Evolutionary conservation across 53 echinoderm and acorn worm species (phyloP).

Genomic region (Holothuria scabra): DNA sequence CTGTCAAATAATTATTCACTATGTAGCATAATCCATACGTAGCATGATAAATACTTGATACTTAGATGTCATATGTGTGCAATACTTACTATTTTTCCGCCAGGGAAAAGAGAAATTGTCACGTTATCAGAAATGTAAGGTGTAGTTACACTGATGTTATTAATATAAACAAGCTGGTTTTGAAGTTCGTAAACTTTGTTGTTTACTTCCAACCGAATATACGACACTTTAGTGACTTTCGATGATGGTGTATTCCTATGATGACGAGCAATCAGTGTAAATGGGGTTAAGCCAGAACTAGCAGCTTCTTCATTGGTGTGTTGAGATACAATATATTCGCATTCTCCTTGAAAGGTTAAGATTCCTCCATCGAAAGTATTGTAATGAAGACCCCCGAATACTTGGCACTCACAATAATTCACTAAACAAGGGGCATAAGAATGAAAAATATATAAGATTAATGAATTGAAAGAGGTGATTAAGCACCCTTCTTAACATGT

Average conservation of each 20-base stretch:
- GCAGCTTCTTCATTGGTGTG: conserved; percentile 10
- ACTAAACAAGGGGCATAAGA: background rate
- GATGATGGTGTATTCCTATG: conserved; percentile 11
- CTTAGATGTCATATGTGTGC: no score
- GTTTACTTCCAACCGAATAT: background rate
- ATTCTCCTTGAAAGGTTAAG: conserved; percentile 30
- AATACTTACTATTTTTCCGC: conserved; percentile 1
- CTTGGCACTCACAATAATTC: background rate
- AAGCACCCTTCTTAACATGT: no score
- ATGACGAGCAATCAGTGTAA: background rate
- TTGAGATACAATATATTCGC: conserved; percentile 23
- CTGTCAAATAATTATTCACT: no score
- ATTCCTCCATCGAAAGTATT: conserved; percentile 8
- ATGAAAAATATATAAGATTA: no score
- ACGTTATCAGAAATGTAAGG: background rate
- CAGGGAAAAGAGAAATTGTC: background rate
- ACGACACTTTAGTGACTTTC: background rate
- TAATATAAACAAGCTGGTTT: background rate
- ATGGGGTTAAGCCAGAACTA: background rate
- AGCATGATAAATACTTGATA: no score
- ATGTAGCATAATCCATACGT: no score
- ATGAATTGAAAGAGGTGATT: no score
- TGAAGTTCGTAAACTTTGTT: conserved; percentile 1
- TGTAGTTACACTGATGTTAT: background rate
- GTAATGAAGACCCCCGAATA: background rate